Base-by-base conservation (phyloP, 2,888 invertebrate genomes). In the Caenorhabditis imperialis region DNA sequence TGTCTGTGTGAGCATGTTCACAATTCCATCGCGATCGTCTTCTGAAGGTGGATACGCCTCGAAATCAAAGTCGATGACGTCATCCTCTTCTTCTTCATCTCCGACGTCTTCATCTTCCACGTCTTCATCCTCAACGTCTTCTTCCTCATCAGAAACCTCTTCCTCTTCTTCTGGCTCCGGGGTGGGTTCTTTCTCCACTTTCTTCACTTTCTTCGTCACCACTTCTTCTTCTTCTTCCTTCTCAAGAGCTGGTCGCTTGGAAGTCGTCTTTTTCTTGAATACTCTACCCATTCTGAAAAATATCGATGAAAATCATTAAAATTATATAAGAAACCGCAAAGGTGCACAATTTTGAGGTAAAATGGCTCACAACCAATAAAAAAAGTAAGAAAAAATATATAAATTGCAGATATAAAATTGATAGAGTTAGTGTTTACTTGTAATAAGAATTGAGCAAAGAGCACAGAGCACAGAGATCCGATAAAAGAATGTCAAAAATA, bases 1-100 rank as follows among this genome's bases (percentile, higher is more conserved):
- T 8, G 84, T 85, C 80, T 86, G 85, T 3, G 84, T 82, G 22
- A 86, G 75, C 72, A 86, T 77, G 71, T 84, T 84, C 35, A 79
- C 65, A 22, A 86, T 67, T 23, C 84, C 83, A 16, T 83, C 80
- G 7, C 71, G 44, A 69, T 86, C 86, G 8, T 77, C 78, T 22
- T 81, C 79, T 27, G 75, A 70, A n/a, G 83, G 79, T 0, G 84
- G 84, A 27, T 79, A 81, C 0, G 83, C 86, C 67, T 84, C 84
- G 48, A 85, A 81, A 47, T 86, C 82, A 51, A 86, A 83, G 47
- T 82, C 81, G 35, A 82, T 40, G 27, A 78, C 72, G 40, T 83
- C 65, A 35, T 73, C 71, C 12, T 62, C 69, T 7, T 23, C 35
- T 1, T 51, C 62, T 20, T 10, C 20, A 25, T 63, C 63, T 14